Conservation (phyloP, 2,888 invertebrate genomes). For the Sepioteuthis lessoniana region DNA sequence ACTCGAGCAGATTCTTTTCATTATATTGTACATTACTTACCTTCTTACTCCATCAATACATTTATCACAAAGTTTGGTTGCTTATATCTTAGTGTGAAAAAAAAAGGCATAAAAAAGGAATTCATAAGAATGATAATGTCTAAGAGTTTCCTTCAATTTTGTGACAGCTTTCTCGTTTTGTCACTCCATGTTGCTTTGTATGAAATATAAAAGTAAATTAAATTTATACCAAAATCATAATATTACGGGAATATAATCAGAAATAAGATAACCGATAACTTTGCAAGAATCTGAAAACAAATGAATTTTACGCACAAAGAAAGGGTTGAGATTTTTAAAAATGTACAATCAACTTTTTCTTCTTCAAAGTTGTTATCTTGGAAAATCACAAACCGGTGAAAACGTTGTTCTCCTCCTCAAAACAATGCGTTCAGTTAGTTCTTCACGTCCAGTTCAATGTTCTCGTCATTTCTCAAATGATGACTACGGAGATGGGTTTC, state of each 20-base stretch:
- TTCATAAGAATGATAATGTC: background rate
- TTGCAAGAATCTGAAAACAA: background rate
- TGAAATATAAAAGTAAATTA: background rate
- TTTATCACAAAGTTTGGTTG: background rate
- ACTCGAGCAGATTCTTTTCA: background rate
- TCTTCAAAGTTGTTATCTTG: too few relatives aligned
- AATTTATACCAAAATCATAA: background rate
- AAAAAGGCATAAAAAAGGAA: background rate
- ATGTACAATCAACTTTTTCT: too few relatives aligned
- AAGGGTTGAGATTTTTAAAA: too few relatives aligned
- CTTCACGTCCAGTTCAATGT: too few relatives aligned
- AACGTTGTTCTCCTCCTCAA: too few relatives aligned
- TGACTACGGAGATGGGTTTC: too few relatives aligned
- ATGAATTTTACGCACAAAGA: too few relatives aligned
- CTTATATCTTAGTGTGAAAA: background rate
- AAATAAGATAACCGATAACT: background rate
- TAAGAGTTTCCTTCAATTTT: constrained; percentile 17
- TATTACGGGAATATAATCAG: background rate
- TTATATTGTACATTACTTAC: background rate
- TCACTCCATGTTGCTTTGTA: background rate
- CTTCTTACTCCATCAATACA: background rate
- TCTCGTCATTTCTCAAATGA: too few relatives aligned
- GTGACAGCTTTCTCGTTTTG: background rate
- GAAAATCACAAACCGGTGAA: too few relatives aligned
- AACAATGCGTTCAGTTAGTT: too few relatives aligned